These are phyloP conservation scores for Dendropsophus ebraccatus DNA, from an alignment of 2,113 vertebrate species.

Conservation along the genomic window DNA sequence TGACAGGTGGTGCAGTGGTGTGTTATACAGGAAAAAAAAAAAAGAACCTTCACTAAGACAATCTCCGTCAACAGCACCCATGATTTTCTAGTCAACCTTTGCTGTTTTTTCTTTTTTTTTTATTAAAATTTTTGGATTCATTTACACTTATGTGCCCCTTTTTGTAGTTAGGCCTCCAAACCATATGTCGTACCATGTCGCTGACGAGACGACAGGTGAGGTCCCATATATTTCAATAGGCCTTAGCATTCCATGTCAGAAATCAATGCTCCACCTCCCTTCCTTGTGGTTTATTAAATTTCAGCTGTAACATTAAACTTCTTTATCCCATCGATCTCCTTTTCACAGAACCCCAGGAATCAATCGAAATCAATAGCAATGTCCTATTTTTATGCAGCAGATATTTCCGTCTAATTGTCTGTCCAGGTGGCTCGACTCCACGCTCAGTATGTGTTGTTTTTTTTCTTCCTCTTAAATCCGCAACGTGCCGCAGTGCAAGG, in stretches of 20 bases:
- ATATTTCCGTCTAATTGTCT: constrained; percentile 84
- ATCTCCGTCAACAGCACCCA: constrained; percentile 72
- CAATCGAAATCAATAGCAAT: constrained; percentile 80
- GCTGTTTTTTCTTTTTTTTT: constrained; percentile 64
- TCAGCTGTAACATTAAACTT: constrained; percentile 86
- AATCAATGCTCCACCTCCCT: constrained; percentile 81
- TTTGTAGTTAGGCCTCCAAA: constrained; percentile 66
- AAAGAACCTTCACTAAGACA: constrained; percentile 74
- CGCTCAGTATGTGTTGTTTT: constrained; percentile 70
- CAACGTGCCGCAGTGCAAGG: constrained; percentile 81
- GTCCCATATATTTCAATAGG: constrained; percentile 80
- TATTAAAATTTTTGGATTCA: constrained; percentile 70
- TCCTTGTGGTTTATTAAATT: constrained; percentile 84
- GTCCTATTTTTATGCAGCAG: constrained; percentile 81
- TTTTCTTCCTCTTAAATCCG: constrained; percentile 72
- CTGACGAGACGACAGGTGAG: constrained; percentile 77
- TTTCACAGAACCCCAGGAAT: constrained; percentile 84
- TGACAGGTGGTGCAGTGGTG: constrained; percentile 86
- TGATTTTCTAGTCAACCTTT: constrained; percentile 72
- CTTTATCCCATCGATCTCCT: constrained; percentile 87
- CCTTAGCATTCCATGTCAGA: constrained; percentile 76
- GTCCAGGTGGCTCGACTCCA: constrained; percentile 76
- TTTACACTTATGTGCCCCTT: constrained; percentile 70
- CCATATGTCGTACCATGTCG: constrained; percentile 60
- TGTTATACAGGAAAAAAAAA: constrained; percentile 74